Evolutionary conservation across 2,797 vertebrate genomes (phyloP), one percentile per base, ranked within the genome.

Genomic region (Otolemur crassicaudatus): DNA sequence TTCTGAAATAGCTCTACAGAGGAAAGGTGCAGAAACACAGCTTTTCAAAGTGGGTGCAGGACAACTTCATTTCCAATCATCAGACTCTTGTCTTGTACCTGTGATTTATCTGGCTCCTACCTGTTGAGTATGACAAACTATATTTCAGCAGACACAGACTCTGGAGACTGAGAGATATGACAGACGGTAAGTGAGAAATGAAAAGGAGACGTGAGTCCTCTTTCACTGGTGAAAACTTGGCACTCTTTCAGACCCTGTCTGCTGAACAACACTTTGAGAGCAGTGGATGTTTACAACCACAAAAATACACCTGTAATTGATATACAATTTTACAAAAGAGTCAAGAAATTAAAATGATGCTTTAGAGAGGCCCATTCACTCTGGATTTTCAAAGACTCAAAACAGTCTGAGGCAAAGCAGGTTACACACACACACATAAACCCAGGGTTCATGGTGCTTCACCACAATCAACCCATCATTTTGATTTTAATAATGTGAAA

Each of bases 31-130:
- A 63, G 76, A 94, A 91, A 69, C 20, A 11, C 5, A 61, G 43
- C n/a, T 87, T 96, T 94, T 89, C 76, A 58, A 85, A 92, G 34
- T 11, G 27, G 27, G 12, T 17, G 1, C 12, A 43, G n/a, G 37
- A 87, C 46, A 93, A 40, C 63, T 91, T 93, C 69, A 96, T 94
- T 93, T 91, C 76, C 46, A 82, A 40, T 84, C 90, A 81, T 80
- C 80, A 93, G 65, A 93, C 31, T 81, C 82, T 58, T 69, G 60
- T 80, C 79, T 91, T 80, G 13, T 63, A 46, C 27, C 63, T 96
- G 17, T 73, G 86, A 95, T 89, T 94, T 53, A 84, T 80, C 60
- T 72, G 27, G 11, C 75, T 69, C 88, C 53, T 29, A 56, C 76
- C 67, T 69, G 43, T 72, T 90, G 76, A 95, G 43, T 56, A 53